Percentiles rank a stretch among this genome's conserved stretches.
Evolutionary conservation across 2,113 vertebrate genomes (phyloP).

Genomic region (Misgurnus anguillicaudatus): DNA sequence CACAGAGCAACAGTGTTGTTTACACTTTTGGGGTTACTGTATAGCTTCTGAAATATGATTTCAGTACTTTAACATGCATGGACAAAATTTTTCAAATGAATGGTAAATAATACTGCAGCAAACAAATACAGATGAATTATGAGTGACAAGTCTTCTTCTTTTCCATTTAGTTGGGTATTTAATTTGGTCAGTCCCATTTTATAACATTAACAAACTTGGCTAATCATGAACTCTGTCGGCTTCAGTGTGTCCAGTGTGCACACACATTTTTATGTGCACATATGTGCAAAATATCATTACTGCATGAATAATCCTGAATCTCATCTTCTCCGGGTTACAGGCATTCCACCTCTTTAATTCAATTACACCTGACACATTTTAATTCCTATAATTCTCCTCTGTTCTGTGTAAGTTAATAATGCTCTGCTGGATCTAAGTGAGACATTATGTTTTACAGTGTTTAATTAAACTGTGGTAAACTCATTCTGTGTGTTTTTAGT

Average conservation of each 20-base stretch:
- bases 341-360: slow-evolving; percentile 8
- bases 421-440: background rate
- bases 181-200: background rate
- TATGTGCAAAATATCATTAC: background rate
- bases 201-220: background rate
- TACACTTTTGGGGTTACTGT: too few species aligned
- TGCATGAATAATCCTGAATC: background rate
- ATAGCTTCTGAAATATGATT: too few species aligned
- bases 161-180: background rate
- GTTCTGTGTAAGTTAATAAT: background rate
- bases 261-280: background rate
- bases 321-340: background rate
- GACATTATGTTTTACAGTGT: background rate
- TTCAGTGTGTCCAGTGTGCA: background rate
- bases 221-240: background rate
- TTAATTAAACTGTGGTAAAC: background rate
- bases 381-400: background rate
- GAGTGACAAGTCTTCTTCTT: background rate
- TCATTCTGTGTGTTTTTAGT: background rate
- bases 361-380: background rate
- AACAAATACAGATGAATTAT: background rate
- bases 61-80: too few species aligned
- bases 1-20: too few species aligned
- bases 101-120: too few species aligned
- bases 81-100: too few species aligned